Conservation (phyloP, 2,888 invertebrate genomes). For the Acleris laterana region DNA sequence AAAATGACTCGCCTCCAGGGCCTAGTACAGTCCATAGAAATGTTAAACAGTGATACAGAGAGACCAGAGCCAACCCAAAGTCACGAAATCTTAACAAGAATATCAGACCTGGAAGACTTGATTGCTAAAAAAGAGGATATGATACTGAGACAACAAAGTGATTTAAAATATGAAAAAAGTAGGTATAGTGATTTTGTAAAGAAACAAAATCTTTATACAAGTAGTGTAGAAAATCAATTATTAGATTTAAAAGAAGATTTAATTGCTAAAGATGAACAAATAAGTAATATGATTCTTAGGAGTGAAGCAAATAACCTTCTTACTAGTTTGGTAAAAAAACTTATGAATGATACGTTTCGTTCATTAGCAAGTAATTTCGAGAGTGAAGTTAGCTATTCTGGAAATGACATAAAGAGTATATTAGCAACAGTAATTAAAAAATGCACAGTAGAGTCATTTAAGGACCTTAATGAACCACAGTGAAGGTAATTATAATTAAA, state of each 20-base stretch:
- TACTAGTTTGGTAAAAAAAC: slow-evolving; percentile 58
- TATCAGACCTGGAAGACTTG: slow-evolving; percentile 47
- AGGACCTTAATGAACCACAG: slow-evolving; percentile 29
- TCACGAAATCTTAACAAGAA: slow-evolving; percentile 44
- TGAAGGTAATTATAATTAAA: neutral
- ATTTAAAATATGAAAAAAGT: slow-evolving; percentile 49
- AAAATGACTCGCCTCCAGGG: slow-evolving; percentile 19
- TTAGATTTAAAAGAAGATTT: slow-evolving; percentile 47
- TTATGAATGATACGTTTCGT: slow-evolving; percentile 75
- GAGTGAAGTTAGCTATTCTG: slow-evolving; percentile 56
- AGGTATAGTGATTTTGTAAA: slow-evolving; percentile 35
- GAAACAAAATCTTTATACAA: slow-evolving; percentile 39
- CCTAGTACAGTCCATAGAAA: slow-evolving; percentile 17
- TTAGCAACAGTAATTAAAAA: slow-evolving; percentile 68
- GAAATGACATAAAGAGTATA: slow-evolving; percentile 61
- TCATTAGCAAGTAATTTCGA: slow-evolving; percentile 65
- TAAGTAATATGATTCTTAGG: slow-evolving; percentile 39
- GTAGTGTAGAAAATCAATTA: slow-evolving; percentile 47
- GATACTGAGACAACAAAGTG: slow-evolving; percentile 50
- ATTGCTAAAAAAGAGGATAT: slow-evolving; percentile 51
- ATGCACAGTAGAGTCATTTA: slow-evolving; percentile 58
- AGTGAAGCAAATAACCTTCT: slow-evolving; percentile 44
- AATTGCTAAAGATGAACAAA: slow-evolving; percentile 45
- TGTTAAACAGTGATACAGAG: neutral
- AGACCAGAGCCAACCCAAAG: slow-evolving; percentile 32